These are phyloP conservation scores for Anas flavirostris DNA, from an alignment of 2,797 vertebrate genomes.

Conservation along the genomic window DNA sequence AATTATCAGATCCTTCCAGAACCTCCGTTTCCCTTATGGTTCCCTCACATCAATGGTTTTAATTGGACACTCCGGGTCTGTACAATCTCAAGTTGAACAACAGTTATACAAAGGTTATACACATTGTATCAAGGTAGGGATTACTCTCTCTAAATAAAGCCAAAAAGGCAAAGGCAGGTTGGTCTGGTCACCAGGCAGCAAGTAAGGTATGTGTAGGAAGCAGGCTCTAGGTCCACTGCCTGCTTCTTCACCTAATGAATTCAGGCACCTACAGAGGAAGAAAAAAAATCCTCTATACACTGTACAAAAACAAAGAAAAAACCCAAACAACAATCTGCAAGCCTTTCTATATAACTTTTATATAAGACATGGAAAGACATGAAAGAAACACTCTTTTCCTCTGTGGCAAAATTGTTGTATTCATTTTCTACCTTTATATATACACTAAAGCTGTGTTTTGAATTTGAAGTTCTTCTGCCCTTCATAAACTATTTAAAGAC, in stretches of 20 bases:
- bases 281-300: not conserved
- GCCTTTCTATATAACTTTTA: not conserved
- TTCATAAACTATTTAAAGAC: not conserved
- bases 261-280: not conserved
- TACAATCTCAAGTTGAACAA: not conserved
- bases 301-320: not conserved
- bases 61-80: not conserved
- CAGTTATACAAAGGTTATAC: not conserved
- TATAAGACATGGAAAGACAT: not conserved
- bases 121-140: not conserved
- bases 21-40: not conserved
- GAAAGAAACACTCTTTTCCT: not conserved
- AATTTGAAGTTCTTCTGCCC: not conserved
- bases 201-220: not conserved
- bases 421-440: not conserved
- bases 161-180: not conserved
- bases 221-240: not conserved
- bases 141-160: not conserved
- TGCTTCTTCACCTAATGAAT: slow-evolving; percentile 1
- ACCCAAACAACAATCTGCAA: not conserved
- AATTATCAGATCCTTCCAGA: not conserved
- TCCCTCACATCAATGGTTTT: not conserved
- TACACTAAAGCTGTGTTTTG: not conserved
- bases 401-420: not conserved
- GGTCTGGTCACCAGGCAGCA: not conserved